A percentile compares a stretch with the other conserved stretches of the same genome.
phyloP scores from a whole-genome alignment of 2,113 vertebrate genomes.

The Orcinus orca region DNA sequence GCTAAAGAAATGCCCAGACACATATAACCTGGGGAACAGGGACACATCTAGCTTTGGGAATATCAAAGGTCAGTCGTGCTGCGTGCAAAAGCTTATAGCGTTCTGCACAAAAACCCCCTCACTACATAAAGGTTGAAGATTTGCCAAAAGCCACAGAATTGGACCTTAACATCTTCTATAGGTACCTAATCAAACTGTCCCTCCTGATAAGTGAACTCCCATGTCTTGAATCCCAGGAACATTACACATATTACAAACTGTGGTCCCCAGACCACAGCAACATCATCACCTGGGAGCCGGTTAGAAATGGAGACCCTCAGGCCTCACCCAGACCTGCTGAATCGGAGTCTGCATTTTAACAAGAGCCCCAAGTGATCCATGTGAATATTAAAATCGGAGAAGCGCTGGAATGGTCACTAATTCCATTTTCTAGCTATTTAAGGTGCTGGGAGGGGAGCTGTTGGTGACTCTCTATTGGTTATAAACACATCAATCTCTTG shows the following conservation, averaged over 20 bases:
- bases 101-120: not conserved
- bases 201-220: not conserved
- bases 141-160: not conserved
- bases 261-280: not conserved
- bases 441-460: not conserved
- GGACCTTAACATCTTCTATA: not conserved
- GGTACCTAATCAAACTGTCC: not conserved
- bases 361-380: not conserved
- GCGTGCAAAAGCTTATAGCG: not conserved
- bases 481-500: not conserved
- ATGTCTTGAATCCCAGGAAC: not conserved
- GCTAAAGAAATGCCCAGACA: not conserved
- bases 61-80: not conserved
- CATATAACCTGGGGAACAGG: not conserved
- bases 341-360: not conserved
- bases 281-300: not conserved
- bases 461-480: not conserved
- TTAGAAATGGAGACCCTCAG: not conserved
- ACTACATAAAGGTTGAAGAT: not conserved
- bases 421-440: constrained; percentile 9
- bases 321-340: not conserved
- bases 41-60: not conserved
- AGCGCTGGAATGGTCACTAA: not conserved
- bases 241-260: not conserved
- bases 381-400: not conserved